Base-by-base conservation (phyloP, 2,113 vertebrate species). In the Oreotrochilus melanogaster region DNA sequence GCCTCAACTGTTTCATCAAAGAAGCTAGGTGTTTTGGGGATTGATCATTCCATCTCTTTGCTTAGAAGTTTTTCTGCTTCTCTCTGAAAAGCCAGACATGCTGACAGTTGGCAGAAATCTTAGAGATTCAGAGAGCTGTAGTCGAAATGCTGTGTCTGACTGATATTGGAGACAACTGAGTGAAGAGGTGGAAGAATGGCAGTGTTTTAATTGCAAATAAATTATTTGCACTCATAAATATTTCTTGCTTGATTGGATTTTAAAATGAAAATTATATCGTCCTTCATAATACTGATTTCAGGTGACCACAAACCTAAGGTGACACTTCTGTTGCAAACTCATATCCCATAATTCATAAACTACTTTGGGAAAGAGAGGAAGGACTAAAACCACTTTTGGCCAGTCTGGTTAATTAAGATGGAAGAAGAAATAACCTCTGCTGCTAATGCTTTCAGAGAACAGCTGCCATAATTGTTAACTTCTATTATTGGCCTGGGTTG, bases 1-100 rank as follows among this genome's bases (percentile, higher is more conserved):
- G 56, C 69, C 57, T 79, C 2, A 5, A 62, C 42, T 33, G 24
- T 53, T 91, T 80, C 65, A 92, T 92, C 89, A 91, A 72, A 76
- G 37, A 62, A 95, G 27, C 67, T 81, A 86, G 71, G 54, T 76
- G 67, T 85, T 87, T 48, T 35, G 43, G 78, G 84, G 70, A n/a
- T 56, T 87, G 61, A 75, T 71, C 3, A 7, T 76, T 93, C 78
- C 31, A 71, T 95, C 76, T 91, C 60, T 91, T 89, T 70, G n/a
- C 79, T 95, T 62, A 71, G 53, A 92, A 74, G 65, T 72, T 84
- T 94, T 74, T 24, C 83, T 81, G 43, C 65, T 83, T 88, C 47
- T 80, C 50, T 47, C 76, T 80, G 69, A 74, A 0, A 3, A 83
- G 37, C 24, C 56, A 86, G 64, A 62, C 42, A 1, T 58, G 60